phyloP scores from a whole-genome alignment of 2,797 vertebrate species.

The Neosilurus hyrtlii region DNA sequence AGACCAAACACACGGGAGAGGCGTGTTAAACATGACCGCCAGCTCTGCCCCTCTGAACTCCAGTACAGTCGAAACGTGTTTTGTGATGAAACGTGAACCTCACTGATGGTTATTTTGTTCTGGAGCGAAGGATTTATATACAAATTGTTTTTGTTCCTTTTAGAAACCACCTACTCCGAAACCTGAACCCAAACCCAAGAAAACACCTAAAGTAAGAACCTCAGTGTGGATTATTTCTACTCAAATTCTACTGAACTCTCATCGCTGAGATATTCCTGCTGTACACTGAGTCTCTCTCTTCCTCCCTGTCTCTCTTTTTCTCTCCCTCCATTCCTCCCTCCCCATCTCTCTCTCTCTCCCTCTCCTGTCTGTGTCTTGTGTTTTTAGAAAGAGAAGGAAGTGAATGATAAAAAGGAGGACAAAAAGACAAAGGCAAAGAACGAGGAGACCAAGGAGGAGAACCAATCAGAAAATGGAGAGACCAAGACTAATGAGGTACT shows the following conservation, averaged over 20 bases:
- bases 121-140: background rate
- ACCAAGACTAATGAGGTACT: conserved; percentile 77
- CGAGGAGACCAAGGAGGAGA: conserved; percentile 75
- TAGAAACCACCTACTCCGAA: conserved; percentile 75
- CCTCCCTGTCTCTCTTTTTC: background rate
- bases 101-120: background rate
- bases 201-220: conserved; percentile 75
- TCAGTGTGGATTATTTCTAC: background rate
- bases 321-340: background rate
- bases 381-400: conserved; percentile 76
- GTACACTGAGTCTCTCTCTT: background rate
- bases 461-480: conserved; percentile 81
- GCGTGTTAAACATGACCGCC: background rate
- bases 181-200: conserved; percentile 78
- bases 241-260: background rate
- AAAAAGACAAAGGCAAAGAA: conserved; percentile 71
- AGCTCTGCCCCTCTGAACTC: accelerated
- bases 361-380: too few relatives aligned
- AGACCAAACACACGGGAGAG: too few relatives aligned
- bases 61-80: background rate
- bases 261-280: too few relatives aligned
- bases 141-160: conserved; percentile 24
- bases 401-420: conserved; percentile 75
- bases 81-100: background rate
- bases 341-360: background rate